Evolutionary conservation across 2,888 invertebrate species (phyloP).

Genomic region (Arctia plantaginis): DNA sequence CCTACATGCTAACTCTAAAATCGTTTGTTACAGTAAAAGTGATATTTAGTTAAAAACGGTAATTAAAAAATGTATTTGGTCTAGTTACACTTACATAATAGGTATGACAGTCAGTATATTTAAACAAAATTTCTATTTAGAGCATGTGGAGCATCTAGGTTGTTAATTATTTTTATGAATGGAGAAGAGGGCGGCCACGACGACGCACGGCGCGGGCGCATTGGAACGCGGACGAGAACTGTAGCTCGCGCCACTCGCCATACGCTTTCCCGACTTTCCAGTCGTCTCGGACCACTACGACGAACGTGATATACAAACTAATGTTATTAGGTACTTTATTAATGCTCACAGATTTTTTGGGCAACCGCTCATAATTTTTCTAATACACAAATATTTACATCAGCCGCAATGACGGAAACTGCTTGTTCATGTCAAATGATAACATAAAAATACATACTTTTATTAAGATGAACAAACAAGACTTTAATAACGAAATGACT

Average conservation of each 20-base stretch:
- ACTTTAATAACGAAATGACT: neutral
- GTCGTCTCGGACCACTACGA: slow-evolving; percentile 41
- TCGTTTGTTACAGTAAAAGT: neutral
- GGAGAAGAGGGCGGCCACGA: slow-evolving; percentile 57
- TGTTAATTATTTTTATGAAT: slow-evolving; percentile 69
- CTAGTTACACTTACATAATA: slow-evolving; percentile 20
- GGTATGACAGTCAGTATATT: slow-evolving; percentile 30
- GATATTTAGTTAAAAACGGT: neutral
- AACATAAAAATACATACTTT: neutral
- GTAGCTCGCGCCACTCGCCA: slow-evolving; percentile 60
- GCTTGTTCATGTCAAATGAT: neutral
- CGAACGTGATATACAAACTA: slow-evolving; percentile 47
- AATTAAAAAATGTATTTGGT: neutral
- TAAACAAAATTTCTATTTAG: slow-evolving; percentile 40
- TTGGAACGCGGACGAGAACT: slow-evolving; percentile 75
- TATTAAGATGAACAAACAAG: neutral
- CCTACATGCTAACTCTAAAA: no score
- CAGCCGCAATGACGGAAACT: neutral
- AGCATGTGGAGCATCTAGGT: slow-evolving; percentile 40
- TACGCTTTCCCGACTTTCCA: slow-evolving; percentile 83
- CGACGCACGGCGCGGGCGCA: slow-evolving; percentile 39
- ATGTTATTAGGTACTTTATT: slow-evolving; percentile 53
- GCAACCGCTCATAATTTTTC: neutral
- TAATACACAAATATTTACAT: neutral
- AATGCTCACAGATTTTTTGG: slow-evolving; percentile 22